These are phyloP conservation scores for Ophioninae sp. DNA, from an alignment of 2,888 invertebrate genomes.

Conservation along the genomic window DNA sequence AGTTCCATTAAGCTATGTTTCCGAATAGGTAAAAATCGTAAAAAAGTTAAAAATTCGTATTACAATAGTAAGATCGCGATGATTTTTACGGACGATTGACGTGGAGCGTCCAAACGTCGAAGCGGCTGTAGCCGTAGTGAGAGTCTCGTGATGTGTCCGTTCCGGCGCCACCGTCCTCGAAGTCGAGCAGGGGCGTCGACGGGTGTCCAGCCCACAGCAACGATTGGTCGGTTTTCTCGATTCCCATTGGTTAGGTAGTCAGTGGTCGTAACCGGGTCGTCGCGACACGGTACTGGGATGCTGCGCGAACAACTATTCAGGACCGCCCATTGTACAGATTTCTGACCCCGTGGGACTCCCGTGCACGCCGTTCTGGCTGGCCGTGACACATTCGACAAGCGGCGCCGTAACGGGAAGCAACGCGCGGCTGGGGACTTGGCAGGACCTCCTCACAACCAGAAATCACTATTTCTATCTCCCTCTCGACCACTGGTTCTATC, in stretches of 20 bases:
- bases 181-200: conserved; percentile 63
- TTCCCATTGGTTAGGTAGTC: conserved; percentile 63
- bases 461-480: conserved; percentile 47
- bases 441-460: conserved; percentile 62
- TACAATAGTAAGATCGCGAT: conserved; percentile 25
- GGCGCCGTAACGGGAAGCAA: conserved; percentile 81
- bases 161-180: conserved; percentile 76
- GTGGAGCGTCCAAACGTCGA: conserved; percentile 47
- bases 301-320: conserved; percentile 57
- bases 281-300: conserved; percentile 61
- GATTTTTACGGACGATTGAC: conserved; percentile 49
- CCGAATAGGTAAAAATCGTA: not conserved
- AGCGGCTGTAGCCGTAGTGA: conserved; percentile 77
- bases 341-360: conserved; percentile 78
- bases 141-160: conserved; percentile 71
- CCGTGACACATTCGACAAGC: conserved; percentile 81
- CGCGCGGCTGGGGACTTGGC: conserved; percentile 80
- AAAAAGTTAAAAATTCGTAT: not conserved
- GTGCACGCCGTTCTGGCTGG: conserved; percentile 78
- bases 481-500: conserved; percentile 47
- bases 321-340: conserved; percentile 64
- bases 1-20: not conserved
- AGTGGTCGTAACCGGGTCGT: conserved; percentile 59
- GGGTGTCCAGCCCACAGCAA: conserved; percentile 22
- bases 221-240: conserved; percentile 53